Percentiles rank a stretch among this genome's conserved stretches.
Conservation (phyloP, 2,113 vertebrate genomes). For the Lycaon pictus region DNA sequence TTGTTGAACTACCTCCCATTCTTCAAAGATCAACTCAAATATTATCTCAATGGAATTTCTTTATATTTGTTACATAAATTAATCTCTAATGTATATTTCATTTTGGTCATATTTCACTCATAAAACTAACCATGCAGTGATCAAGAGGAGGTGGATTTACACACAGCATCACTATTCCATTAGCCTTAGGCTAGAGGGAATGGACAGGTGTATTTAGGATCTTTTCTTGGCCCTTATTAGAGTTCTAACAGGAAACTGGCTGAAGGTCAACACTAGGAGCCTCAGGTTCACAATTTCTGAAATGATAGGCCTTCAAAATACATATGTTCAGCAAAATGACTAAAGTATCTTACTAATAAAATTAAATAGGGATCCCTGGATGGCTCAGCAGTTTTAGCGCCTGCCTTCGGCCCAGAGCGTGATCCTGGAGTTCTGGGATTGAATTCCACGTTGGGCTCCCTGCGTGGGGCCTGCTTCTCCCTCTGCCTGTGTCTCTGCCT, state of each 20-base stretch:
- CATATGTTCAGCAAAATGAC: background rate
- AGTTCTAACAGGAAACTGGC: background rate
- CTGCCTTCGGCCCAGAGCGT: too few relatives aligned
- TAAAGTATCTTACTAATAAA: constrained; percentile 16
- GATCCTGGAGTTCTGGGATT: too few relatives aligned
- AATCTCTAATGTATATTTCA: background rate
- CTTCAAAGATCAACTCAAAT: background rate
- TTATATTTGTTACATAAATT: background rate
- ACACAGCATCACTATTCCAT: background rate
- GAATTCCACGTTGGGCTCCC: too few relatives aligned
- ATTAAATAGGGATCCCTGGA: background rate
- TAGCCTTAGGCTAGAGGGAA: background rate
- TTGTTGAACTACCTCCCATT: background rate
- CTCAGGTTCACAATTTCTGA: constrained; percentile 35
- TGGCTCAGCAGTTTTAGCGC: too few relatives aligned
- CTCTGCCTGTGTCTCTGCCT: too few relatives aligned
- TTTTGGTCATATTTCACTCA: constrained; percentile 2
- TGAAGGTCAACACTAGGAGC: background rate
- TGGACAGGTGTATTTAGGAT: background rate
- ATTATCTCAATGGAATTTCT: background rate
- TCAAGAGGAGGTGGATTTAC: background rate
- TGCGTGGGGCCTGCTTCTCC: too few relatives aligned
- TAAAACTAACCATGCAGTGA: background rate
- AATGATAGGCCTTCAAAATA: background rate
- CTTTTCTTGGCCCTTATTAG: background rate